Base-by-base conservation (phyloP, 2,113 vertebrate species). In the Lasiurus borealis region DNA sequence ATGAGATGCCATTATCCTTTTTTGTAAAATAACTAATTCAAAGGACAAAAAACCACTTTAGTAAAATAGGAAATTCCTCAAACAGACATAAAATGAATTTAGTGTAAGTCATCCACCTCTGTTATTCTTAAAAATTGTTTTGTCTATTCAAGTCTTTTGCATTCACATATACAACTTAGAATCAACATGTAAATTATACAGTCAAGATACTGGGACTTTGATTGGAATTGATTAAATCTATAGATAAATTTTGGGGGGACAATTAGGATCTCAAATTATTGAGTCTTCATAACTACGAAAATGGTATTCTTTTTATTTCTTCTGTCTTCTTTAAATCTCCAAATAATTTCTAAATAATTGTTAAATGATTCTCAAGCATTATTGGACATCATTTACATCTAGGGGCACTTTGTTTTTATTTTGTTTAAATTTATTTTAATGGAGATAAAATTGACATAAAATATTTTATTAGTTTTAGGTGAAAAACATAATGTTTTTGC, bases 91-190 rank as follows among this genome's bases (percentile, higher is more conserved):
- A 76, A 86, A 16, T 29, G 64, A 89, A 36, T 59, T 75, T 87
- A 69, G 36, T 69, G 0, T 34, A 76, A 91, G 48, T 36, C 48
- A 36, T 62, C 27, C 25, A 88, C 5, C 4, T 77, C 12, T 88
- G 46, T 82, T 88, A 29, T 73, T 88, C 3, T 85, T 77, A 50
- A 91, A 75, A 48, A 48, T 62, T 36, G 16, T 48, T 75, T 84
- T 75, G 23, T 91, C 69, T 75, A 29, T 73, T 64, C 23, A 77
- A 4, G 13, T 77, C 71, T 62, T 76, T 83, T 76, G 69, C 13
- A 57, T 62, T 87, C 87, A 87, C n/a, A 64, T 8, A 71, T 40
- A 44, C 8, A 23, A 81, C 85, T 93, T 87, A 83, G 44, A 81
- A 27, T 86, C 48, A 81, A 1, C 19, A 6, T 52, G 18, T 95